Base-by-base conservation (phyloP, 2,888 invertebrate genomes). In the Acleris emargana region DNA sequence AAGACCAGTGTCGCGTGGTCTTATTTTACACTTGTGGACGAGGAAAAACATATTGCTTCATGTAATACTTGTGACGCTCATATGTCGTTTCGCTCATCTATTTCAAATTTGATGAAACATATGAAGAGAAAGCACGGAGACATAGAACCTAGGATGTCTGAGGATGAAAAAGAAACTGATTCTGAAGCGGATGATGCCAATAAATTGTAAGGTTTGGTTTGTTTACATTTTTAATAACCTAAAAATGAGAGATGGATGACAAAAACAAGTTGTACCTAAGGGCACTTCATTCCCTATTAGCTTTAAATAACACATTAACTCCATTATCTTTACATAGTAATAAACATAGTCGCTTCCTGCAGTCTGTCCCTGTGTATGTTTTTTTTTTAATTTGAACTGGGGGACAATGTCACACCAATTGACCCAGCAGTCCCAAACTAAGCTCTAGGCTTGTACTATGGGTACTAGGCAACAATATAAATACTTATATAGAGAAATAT, bases 51-150 rank as follows among this genome's bases (percentile, higher is more conserved):
- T 0, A 17, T 72, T 13, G 76, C 75, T 0, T 43, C 62, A 0
- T 76, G 76, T 55, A 72, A 71, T 47, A 38, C 76, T 0, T 77
- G 77, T 28, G 60, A 61, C 0, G 51, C 51, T 0, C 22, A 59
- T 6, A 66, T 68, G 32, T 74, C 76, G 0, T 77, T 71, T 54
- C 17, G 63, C 1, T 63, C 72, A 0, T 69, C 75, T 0, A 71
- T 74, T 9, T 71, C 74, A 1, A 77, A 77, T 47, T 68, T 77
- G 18, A 69, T 73, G 70, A 75, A 74, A 58, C 77, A 77, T 57
- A 64, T 71, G 0, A 38, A 54, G 5, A 69, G 72, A 28, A 72
- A 69, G 18, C 77, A 77, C 25, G 45, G 60, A 2, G 53, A 57
- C 6, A 55, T 66, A 7, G 59, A 55, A 11, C 25, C 54, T 4